These are phyloP conservation scores for Drosophila gaucha DNA, from an alignment of 2,888 invertebrate genomes.

Conservation along the genomic window DNA sequence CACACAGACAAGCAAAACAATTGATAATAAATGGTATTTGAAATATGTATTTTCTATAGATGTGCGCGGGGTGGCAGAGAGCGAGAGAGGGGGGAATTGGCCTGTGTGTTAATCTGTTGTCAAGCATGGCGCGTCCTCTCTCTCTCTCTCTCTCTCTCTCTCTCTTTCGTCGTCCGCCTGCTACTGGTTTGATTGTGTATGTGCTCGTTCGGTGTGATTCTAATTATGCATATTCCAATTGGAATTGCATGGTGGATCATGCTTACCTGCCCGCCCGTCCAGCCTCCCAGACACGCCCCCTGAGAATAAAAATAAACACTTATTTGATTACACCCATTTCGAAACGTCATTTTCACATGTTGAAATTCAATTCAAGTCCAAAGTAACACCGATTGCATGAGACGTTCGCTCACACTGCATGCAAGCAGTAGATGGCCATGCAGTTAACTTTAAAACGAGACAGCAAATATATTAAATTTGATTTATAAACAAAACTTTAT, in stretches of 20 bases:
- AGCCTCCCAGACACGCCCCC: constrained; percentile 2
- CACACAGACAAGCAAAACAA: constrained; percentile 18
- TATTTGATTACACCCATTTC: constrained; percentile 62
- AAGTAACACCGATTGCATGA: constrained; percentile 51
- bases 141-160: background rate
- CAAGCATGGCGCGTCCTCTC: constrained; percentile 48
- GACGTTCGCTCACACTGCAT: constrained; percentile 29
- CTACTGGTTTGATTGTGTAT: constrained; percentile 12
- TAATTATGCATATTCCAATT: constrained; percentile 53
- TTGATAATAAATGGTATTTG: constrained; percentile 50
- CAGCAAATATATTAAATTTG: background rate
- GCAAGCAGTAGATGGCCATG: constrained; percentile 10
- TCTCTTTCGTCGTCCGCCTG: constrained; percentile 3
- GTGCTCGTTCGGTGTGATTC: constrained; percentile 31
- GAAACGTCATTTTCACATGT: constrained; percentile 63
- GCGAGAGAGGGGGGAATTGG: background rate
- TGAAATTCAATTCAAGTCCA: constrained; percentile 63
- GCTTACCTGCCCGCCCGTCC: background rate
- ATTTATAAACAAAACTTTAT: background rate
- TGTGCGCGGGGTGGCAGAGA: background rate
- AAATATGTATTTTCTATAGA: constrained; percentile 5
- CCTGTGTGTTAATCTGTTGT: constrained; percentile 66
- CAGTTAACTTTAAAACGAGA: background rate
- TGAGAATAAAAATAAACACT: constrained; percentile 50
- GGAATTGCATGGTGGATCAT: constrained; percentile 21